Percentiles rank a stretch among this genome's conserved stretches.
Conservation (phyloP, 2,113 vertebrate genomes). For the Spizaetus ornatus region DNA sequence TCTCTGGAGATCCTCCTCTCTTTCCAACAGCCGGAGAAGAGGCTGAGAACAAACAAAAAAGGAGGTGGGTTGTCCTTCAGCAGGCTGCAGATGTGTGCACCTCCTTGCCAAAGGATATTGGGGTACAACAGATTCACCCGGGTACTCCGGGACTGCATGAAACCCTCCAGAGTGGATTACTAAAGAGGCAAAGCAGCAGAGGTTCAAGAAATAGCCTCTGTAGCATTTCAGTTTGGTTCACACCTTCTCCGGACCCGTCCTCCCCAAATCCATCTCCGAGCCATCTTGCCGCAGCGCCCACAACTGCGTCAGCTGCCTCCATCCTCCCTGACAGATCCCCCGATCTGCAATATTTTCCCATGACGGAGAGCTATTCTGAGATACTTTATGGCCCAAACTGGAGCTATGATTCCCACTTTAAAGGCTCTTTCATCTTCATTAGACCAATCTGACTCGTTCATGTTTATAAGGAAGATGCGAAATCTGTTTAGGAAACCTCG, state of each 20-base stretch:
- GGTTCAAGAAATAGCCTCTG: not conserved
- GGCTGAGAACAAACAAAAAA: not conserved
- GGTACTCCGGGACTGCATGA: not conserved
- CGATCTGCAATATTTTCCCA: not conserved
- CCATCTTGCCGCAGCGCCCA: not conserved
- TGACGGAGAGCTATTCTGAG: conserved; percentile 7
- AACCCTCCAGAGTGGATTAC: rapidly evolving
- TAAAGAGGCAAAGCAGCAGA: not conserved
- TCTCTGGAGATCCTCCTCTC: not conserved
- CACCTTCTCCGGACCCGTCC: not conserved
- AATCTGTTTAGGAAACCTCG: not conserved
- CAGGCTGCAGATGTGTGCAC: rapidly evolving
- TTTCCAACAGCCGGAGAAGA: not conserved
- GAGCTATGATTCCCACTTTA: conserved; percentile 8
- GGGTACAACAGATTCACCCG: not conserved
- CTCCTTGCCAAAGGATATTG: not conserved
- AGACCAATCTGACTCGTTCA: not conserved
- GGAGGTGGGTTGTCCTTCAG: not conserved
- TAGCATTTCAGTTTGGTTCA: not conserved
- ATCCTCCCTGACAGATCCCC: not conserved
- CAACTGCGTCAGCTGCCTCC: not conserved
- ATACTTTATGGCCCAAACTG: not conserved
- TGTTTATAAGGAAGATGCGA: not conserved
- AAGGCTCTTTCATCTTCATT: not conserved
- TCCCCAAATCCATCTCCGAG: not conserved